Base-by-base conservation (phyloP, 2,797 vertebrate genomes). In the Aselliscus stoliczkanus region DNA sequence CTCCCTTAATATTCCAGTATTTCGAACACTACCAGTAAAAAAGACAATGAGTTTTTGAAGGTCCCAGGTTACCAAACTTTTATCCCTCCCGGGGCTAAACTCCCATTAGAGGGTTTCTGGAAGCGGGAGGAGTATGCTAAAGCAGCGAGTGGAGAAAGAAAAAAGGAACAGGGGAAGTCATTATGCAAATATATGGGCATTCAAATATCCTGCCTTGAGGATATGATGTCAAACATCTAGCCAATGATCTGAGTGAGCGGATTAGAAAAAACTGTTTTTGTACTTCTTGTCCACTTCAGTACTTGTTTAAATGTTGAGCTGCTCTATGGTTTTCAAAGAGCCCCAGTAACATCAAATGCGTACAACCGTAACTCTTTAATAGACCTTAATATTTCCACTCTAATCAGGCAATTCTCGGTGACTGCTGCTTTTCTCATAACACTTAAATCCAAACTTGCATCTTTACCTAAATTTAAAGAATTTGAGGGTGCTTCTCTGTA, bases 61-160 rank as follows among this genome's bases (percentile, higher is more conserved):
- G 79, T 89, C 64, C 23, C 42, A 27, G 62, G n/a, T 88, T 90
- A 92, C 69, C 79, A 62, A 95, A 85, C 72, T 77, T 90, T 85
- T 91, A 85, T 64, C 29, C 25, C 60, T 86, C 6, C 10, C 50
- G 64, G 17, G 50, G 7, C 34, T 79, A 50, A 88, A 3, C 85
- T 94, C 25, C 50, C 42, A 60, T 88, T 67, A 67, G 13, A 54
- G 11, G 13, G 2, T 84, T 93, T 88, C 80, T 93, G 56, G 64
- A 77, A 88, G 88, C 25, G 84, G 52, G 20, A 23, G 56, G 91
- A 76, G 1, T 93, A 56, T 39, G 58, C 52, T 84, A 72, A 93
- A 88, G 29, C 54, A 77, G 27, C 8, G 67, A 69, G 7, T 75
- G 58, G 54, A 83, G 60, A 81, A 95, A 73, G 83, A 88, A 86